Evolutionary conservation across 2,797 vertebrate species (phyloP).

Genomic region (Cyclura pinguis): DNA sequence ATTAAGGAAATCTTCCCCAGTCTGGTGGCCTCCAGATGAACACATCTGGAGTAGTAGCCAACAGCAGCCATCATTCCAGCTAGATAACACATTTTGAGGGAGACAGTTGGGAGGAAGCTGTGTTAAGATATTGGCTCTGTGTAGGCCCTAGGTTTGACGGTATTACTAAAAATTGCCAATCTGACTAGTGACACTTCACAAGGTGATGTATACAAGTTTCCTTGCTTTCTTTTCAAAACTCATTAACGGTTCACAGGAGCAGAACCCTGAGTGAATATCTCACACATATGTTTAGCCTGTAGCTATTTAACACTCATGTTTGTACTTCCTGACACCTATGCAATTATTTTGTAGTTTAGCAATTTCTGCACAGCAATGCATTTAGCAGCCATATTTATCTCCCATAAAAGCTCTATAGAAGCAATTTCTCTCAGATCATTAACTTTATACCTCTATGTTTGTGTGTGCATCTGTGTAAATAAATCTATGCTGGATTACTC

Average conservation of each 20-base stretch:
- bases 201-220: neutral
- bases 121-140: neutral
- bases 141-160: neutral
- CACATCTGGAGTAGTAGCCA: neutral
- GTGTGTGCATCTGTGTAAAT: neutral
- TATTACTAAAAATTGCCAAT: neutral
- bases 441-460: neutral
- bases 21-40: neutral
- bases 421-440: constrained; percentile 39
- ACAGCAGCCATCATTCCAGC: neutral
- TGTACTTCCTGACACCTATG: neutral
- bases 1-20: neutral
- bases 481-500: no score
- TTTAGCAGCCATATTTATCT: constrained; percentile 45
- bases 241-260: neutral
- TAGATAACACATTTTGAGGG: neutral
- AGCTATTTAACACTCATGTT: neutral
- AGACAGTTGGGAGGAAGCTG: neutral
- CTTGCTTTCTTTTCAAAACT: neutral
- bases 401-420: constrained; percentile 29
- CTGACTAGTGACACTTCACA: neutral
- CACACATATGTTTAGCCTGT: neutral
- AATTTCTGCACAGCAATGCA: neutral
- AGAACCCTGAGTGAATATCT: neutral
- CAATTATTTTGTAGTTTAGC: neutral